Percentiles rank a stretch among this genome's conserved stretches.
These are phyloP conservation scores for Oenanthe oenanthe DNA, from an alignment of 2,113 vertebrate species.

Conservation along the genomic window DNA sequence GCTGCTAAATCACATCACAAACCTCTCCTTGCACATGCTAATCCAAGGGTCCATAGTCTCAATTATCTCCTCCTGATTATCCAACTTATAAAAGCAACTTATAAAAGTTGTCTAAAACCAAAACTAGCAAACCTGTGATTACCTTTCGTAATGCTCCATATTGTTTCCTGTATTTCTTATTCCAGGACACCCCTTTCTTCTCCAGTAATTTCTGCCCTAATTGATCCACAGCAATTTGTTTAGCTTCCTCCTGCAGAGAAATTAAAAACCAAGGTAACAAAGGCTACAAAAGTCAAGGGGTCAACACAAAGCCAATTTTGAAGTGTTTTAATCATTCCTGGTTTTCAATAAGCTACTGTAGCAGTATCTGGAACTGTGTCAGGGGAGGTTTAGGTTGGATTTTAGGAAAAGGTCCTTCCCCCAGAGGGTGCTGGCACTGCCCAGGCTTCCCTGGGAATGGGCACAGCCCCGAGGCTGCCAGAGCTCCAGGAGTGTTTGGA, in stretches of 20 bases:
- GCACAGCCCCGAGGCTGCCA: background rate
- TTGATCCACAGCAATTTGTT: constrained; percentile 80
- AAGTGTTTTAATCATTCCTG: background rate
- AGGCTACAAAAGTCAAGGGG: background rate
- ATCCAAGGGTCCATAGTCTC: background rate
- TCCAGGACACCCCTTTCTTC: constrained; percentile 89
- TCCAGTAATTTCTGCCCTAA: constrained; percentile 91
- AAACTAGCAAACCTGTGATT: background rate
- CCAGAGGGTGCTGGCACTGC: background rate
- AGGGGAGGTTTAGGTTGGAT: background rate
- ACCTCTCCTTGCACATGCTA: background rate
- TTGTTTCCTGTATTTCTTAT: constrained; percentile 89
- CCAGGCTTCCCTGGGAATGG: background rate
- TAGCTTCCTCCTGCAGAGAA: constrained; percentile 66
- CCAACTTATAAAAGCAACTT: background rate
- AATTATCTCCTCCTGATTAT: background rate
- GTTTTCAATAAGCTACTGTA: background rate
- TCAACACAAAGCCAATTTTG: background rate
- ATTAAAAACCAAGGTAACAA: background rate
- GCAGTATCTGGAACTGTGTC: background rate
- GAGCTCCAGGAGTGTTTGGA: background rate
- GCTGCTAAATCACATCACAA: background rate
- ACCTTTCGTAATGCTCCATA: constrained; percentile 91
- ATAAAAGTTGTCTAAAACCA: background rate
- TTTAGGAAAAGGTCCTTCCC: background rate